A percentile compares a stretch with the other conserved stretches of the same genome.
Evolutionary conservation across 2,888 invertebrate species (phyloP).

Genomic region (Argynnis bischoffii): DNA sequence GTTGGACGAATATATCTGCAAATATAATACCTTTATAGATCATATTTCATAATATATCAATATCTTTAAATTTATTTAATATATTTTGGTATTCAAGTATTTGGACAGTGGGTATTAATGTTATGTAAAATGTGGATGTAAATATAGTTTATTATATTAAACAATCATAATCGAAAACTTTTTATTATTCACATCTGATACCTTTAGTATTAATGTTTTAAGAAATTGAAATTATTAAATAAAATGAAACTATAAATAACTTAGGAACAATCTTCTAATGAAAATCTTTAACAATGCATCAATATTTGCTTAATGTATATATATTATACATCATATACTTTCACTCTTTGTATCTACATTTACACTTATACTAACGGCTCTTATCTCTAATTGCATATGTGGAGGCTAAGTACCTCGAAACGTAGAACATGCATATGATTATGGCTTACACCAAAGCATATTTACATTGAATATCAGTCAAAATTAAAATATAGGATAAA

Average conservation of each 20-base stretch:
- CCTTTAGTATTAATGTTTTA: slow-evolving; percentile 27
- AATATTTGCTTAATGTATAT: slow-evolving; percentile 18
- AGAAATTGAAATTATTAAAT: slow-evolving; percentile 11
- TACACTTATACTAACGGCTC: background rate
- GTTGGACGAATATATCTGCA: slow-evolving; percentile 12
- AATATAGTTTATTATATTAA: slow-evolving; percentile 51
- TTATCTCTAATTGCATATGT: background rate
- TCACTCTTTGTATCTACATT: background rate
- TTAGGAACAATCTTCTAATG: slow-evolving; percentile 28
- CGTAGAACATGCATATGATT: background rate
- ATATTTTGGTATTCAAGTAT: slow-evolving; percentile 57
- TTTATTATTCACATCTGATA: slow-evolving; percentile 39
- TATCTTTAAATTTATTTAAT: slow-evolving; percentile 48
- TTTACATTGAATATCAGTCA: no score
- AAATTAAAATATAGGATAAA: no score
- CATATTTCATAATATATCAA: slow-evolving; percentile 38
- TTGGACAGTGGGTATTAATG: slow-evolving; percentile 47
- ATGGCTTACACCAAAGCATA: no score
- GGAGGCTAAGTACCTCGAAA: background rate
- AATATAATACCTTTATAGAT: slow-evolving; percentile 26
- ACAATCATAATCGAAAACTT: slow-evolving; percentile 38
- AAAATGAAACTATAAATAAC: slow-evolving; percentile 31
- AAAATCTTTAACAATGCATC: slow-evolving; percentile 20
- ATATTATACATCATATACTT: slow-evolving; percentile 12
- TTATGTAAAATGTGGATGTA: slow-evolving; percentile 62